Conservation (phyloP, 2,888 invertebrate genomes). For the Gari tellinella region DNA sequence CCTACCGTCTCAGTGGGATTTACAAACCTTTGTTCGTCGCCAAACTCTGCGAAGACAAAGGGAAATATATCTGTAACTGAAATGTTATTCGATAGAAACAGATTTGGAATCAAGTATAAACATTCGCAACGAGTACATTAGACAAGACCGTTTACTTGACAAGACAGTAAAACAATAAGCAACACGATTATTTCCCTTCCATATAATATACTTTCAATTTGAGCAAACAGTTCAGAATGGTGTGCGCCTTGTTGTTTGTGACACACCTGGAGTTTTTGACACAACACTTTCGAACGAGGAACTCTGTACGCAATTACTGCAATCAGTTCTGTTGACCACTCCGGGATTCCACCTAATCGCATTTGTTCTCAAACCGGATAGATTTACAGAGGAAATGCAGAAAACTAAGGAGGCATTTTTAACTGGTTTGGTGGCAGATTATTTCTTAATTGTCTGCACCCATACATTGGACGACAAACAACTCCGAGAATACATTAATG, state of each 20-base stretch:
- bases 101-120: too few relatives aligned
- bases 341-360: slow-evolving; percentile 28
- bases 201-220: too few relatives aligned
- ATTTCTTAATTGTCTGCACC: slow-evolving; percentile 15
- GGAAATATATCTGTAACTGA: too few relatives aligned
- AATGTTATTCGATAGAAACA: too few relatives aligned
- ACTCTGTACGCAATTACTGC: slow-evolving; percentile 10
- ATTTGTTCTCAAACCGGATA: slow-evolving; percentile 18
- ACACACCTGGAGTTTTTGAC: slow-evolving; percentile 42
- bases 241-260: slow-evolving; percentile 24
- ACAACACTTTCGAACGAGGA: slow-evolving; percentile 10
- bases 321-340: slow-evolving; percentile 5
- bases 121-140: too few relatives aligned
- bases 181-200: too few relatives aligned
- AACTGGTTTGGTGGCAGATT: slow-evolving; percentile 9
- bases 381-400: slow-evolving; percentile 27
- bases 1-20: too few relatives aligned
- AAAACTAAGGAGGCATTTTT: slow-evolving; percentile 11
- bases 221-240: too few relatives aligned
- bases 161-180: too few relatives aligned
- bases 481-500: background rate
- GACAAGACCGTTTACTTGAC: too few relatives aligned
- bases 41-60: too few relatives aligned
- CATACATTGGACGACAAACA: background rate
- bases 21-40: too few relatives aligned